A percentile compares a stretch with the other conserved stretches of the same genome.
Evolutionary conservation across 2,888 invertebrate species (phyloP).

Genomic region (Leucophenga montana): DNA sequence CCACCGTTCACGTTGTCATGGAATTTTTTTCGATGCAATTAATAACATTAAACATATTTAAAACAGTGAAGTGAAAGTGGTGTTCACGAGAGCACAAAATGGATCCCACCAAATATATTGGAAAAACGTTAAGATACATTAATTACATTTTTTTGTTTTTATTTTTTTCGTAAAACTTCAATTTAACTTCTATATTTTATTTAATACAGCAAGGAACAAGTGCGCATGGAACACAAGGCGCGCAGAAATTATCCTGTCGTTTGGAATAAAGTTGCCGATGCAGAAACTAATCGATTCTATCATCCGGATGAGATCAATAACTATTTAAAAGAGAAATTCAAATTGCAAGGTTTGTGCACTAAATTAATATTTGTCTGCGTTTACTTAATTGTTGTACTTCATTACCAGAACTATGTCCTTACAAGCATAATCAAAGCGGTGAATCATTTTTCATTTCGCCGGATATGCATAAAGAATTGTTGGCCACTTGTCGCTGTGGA

Average conservation of each 20-base stretch:
- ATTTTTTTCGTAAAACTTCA: not conserved
- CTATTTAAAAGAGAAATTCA: conserved; percentile 45
- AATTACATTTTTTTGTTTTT: not conserved
- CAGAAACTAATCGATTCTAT: conserved; percentile 63
- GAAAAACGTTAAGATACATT: conserved; percentile 11
- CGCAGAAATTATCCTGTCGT: conserved; percentile 64
- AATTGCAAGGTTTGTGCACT: conserved; percentile 40
- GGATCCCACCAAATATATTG: conserved; percentile 21
- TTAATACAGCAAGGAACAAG: conserved; percentile 72
- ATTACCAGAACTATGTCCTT: conserved; percentile 54
- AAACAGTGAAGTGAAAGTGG: too few relatives aligned
- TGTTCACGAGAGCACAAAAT: conserved; percentile 5
- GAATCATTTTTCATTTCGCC: conserved; percentile 67
- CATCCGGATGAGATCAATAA: conserved; percentile 64
- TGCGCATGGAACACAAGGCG: conserved; percentile 63
- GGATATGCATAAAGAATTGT: conserved; percentile 65
- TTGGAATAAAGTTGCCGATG: conserved; percentile 60
- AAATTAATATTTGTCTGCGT: not conserved
- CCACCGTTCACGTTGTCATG: too few relatives aligned
- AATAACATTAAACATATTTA: too few relatives aligned
- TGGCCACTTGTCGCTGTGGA: conserved; percentile 70
- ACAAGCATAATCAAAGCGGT: conserved; percentile 55
- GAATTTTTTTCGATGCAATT: too few relatives aligned
- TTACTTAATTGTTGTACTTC: conserved; percentile 20
- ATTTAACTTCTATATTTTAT: not conserved